Evolutionary conservation across 2,888 invertebrate species (phyloP).

Genomic region (Eumacrocentrus americanus): DNA sequence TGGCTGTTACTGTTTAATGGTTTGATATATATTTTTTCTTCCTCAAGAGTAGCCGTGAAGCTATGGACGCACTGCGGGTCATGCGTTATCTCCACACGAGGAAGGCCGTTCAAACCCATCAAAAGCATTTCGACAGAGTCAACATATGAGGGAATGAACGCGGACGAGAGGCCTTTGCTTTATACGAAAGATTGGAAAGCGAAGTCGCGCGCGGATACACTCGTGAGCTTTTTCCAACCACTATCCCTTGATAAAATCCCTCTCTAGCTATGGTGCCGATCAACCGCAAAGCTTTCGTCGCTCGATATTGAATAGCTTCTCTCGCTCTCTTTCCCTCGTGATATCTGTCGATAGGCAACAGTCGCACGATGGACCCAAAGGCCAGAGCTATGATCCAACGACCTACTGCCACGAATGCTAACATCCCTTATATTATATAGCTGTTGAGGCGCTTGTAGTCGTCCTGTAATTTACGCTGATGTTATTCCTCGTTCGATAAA

Average conservation of each 20-base stretch:
- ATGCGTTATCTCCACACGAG: too few species aligned
- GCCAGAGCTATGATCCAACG: slow-evolving; percentile 39
- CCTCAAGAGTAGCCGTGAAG: too few species aligned
- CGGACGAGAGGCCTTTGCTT: not conserved
- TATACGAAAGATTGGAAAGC: not conserved
- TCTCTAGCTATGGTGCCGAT: not conserved
- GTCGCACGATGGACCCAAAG: slow-evolving; percentile 33
- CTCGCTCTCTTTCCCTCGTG: slow-evolving; percentile 14
- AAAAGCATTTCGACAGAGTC: slow-evolving; percentile 11
- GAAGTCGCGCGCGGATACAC: not conserved
- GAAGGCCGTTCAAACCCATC: too few species aligned
- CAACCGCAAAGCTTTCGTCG: slow-evolving; percentile 10
- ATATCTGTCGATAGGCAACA: slow-evolving; percentile 10
- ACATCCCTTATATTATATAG: too few species aligned
- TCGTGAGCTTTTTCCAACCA: not conserved
- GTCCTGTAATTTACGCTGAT: too few species aligned
- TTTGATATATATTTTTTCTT: too few species aligned
- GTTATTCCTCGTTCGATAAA: too few species aligned
- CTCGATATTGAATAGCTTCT: slow-evolving; percentile 32
- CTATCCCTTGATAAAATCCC: not conserved
- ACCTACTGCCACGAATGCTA: slow-evolving; percentile 20
- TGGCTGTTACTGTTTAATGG: too few species aligned
- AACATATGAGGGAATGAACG: slow-evolving; percentile 4
- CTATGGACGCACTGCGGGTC: too few species aligned
- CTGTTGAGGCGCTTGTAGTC: too few species aligned